Evolutionary conservation across 2,888 invertebrate genomes (phyloP), one percentile per base, ranked within the genome.

Genomic region (Melanargia galathea): DNA sequence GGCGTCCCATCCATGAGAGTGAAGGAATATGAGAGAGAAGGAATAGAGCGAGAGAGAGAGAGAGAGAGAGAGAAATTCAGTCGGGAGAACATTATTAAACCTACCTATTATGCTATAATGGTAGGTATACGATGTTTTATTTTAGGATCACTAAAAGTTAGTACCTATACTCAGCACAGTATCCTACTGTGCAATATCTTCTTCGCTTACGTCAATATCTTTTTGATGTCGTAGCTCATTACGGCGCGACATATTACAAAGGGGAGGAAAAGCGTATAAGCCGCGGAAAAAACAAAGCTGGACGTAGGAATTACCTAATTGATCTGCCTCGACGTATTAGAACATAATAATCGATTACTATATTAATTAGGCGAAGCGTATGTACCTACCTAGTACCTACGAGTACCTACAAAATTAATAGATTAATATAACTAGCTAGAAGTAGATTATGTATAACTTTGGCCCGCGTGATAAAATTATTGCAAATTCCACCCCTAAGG

Each of bases 151-250:
- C 18, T 20, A 6, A 51, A 30, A 51, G 33, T 33, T 4, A 51
- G 20, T 26, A 26, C 3, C 3, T 33, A 33, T 51, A 16, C 26
- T 38, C 54, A 1, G n/a, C 38, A 54, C n/a, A 18, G 33, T 7
- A n/a, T n/a, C n/a, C n/a, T 54, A 18, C 16, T 7, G 26, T 26
- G 48, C 16, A 52, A 35, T 33, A 51, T 35, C 18, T 35, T 35
- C 13, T 35, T 8, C 13, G 20, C 38, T 35, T 38, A 54, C 46
- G 46, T 48, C 22, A 22, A 54, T 54, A 22, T 22, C 35, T 35
- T 54, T 54, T 54, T 54, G 54, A 54, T 38, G 54, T 54, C 35
- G 20, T 38, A 54, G 10, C 54, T 54, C 54, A 54, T 54, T 54
- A 54, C 22, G n/a, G 20, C 13, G 33, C 33, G 18, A 54, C 33